phyloP scores from a whole-genome alignment of 2,888 invertebrate species.

The Drosophila mayaguana region DNA sequence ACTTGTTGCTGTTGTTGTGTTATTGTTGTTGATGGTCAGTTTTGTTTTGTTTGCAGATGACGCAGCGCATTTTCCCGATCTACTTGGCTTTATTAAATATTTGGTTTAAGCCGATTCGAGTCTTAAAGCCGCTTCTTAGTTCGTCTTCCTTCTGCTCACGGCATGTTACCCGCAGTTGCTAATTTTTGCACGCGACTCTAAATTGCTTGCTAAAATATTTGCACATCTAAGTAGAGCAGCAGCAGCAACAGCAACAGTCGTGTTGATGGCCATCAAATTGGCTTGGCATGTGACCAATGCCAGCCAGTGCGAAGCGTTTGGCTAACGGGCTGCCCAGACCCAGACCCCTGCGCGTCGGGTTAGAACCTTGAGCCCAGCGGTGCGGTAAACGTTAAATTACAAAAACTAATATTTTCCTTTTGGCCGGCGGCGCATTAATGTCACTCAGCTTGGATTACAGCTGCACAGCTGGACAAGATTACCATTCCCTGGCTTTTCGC shows the following conservation, averaged over 20 bases:
- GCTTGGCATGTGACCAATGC: constrained; percentile 41
- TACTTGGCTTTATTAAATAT: constrained; percentile 43
- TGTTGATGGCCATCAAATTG: constrained; percentile 21
- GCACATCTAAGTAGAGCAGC: constrained; percentile 64
- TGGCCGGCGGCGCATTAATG: constrained; percentile 53
- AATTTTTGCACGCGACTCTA: constrained; percentile 62
- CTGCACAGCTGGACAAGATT: constrained; percentile 56
- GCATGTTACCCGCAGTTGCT: too few species aligned
- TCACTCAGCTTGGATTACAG: constrained; percentile 43
- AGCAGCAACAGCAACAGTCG: not conserved
- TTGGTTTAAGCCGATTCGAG: constrained; percentile 26
- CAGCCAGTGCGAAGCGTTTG: constrained; percentile 18
- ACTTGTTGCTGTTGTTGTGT: not conserved
- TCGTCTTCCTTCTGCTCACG: constrained; percentile 17
- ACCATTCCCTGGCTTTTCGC: constrained; percentile 32
- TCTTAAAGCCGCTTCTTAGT: not conserved
- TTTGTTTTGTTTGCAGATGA: constrained; percentile 73
- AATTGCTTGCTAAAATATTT: constrained; percentile 64
- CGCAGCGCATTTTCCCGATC: constrained; percentile 67
- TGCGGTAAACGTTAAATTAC: constrained; percentile 52
- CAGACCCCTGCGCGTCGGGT: constrained; percentile 24
- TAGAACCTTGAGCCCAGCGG: constrained; percentile 60
- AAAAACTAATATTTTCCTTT: constrained; percentile 68
- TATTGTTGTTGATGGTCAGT: constrained; percentile 64
- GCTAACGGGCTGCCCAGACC: constrained; percentile 22